Conservation (phyloP, 2,888 invertebrate genomes). For the Lymantria monacha region DNA sequence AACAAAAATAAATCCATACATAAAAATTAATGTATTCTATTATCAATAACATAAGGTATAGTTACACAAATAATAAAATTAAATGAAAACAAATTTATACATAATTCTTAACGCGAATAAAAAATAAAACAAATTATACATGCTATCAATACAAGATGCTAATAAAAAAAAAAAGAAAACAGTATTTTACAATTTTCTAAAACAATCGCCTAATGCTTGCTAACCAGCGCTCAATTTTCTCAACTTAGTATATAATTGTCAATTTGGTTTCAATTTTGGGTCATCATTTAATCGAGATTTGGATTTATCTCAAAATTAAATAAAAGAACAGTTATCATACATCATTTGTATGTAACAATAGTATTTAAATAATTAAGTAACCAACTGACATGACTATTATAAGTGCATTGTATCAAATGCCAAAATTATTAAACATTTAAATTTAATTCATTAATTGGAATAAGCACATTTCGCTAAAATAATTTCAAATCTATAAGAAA, state of each 20-base stretch:
- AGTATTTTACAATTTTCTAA: slow-evolving; percentile 78
- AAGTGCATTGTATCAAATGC: slow-evolving; percentile 5
- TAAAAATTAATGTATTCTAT: slow-evolving; percentile 82
- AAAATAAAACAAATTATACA: slow-evolving; percentile 78
- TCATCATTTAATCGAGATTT: slow-evolving; percentile 46
- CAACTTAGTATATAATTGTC: slow-evolving; percentile 49
- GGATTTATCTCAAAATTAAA: slow-evolving; percentile 28
- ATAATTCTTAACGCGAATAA: slow-evolving; percentile 78
- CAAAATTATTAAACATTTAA: background rate
- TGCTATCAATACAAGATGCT: slow-evolving; percentile 75
- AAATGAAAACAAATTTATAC: slow-evolving; percentile 81
- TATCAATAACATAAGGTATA: slow-evolving; percentile 81
- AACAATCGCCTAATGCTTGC: slow-evolving; percentile 53
- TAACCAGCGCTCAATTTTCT: slow-evolving; percentile 56
- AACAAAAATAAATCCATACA: slow-evolving; percentile 71
- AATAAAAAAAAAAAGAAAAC: slow-evolving; percentile 56
- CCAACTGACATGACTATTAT: slow-evolving; percentile 3
- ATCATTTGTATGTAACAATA: background rate
- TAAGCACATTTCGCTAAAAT: background rate
- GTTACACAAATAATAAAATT: slow-evolving; percentile 81
- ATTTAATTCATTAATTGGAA: background rate
- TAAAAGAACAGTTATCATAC: background rate
- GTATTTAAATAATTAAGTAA: slow-evolving; percentile 12
- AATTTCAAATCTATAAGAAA: slow-evolving; percentile 1
- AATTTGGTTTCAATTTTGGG: slow-evolving; percentile 76